Percentiles rank a stretch among this genome's conserved stretches.
phyloP scores from a whole-genome alignment of 2,113 vertebrate species.

The Arenaria interpres region DNA sequence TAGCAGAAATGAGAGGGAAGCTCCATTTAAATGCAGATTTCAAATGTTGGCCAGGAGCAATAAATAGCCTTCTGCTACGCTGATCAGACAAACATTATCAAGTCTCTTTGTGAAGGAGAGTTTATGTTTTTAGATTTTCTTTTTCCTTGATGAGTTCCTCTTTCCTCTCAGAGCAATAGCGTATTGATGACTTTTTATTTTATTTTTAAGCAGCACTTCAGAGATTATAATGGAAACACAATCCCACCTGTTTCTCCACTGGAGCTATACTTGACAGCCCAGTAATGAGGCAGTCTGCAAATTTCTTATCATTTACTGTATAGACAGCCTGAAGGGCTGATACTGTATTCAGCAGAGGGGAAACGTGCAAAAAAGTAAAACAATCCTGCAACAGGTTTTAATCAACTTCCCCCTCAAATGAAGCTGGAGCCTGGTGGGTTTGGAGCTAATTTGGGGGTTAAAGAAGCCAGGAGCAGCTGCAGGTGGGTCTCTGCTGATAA shows the following conservation, averaged over 20 bases:
- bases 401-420: not conserved
- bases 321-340: not conserved
- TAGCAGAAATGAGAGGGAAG: not conserved
- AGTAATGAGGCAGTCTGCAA: slow-evolving; percentile 37
- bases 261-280: slow-evolving; percentile 21
- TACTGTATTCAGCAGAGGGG: not conserved
- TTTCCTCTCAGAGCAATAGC: slow-evolving; percentile 14
- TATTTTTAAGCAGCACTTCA: slow-evolving; percentile 37
- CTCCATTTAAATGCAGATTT: slow-evolving; percentile 68
- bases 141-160: not conserved
- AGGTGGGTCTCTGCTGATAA: not conserved
- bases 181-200: slow-evolving; percentile 3
- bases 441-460: not conserved
- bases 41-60: slow-evolving; percentile 21
- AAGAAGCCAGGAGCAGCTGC: not conserved
- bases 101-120: not conserved
- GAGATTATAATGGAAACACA: slow-evolving; percentile 3
- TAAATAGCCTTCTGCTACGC: slow-evolving; percentile 5
- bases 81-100: slow-evolving; percentile 29
- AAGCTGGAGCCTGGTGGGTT: not conserved
- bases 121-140: not conserved
- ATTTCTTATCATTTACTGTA: slow-evolving; percentile 5
- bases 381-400: not conserved
- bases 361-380: not conserved
- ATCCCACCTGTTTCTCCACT: slow-evolving; percentile 2